Conservation (phyloP, 2,797 vertebrate species). For the Chloroceryle inda region DNA sequence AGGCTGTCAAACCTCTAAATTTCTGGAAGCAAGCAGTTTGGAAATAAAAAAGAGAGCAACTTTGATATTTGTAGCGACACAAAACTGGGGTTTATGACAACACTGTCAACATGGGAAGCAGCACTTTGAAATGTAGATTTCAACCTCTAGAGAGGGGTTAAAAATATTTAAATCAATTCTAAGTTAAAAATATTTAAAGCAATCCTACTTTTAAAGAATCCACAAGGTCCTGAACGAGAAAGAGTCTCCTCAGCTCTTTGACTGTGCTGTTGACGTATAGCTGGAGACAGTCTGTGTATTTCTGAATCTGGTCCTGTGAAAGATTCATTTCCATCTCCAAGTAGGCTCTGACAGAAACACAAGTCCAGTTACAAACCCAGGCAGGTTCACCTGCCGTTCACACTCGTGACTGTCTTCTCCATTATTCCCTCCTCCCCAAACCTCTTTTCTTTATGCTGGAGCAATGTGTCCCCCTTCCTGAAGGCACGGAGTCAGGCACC, state of each 20-base stretch:
- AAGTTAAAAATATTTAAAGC: constrained; percentile 66
- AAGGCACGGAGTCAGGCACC: not conserved
- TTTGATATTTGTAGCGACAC: not conserved
- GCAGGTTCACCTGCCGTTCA: not conserved
- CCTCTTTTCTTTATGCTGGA: not conserved
- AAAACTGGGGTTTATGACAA: not conserved
- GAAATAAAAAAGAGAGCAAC: not conserved
- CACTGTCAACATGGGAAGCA: not conserved
- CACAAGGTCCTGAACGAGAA: constrained; percentile 97
- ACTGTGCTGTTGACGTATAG: constrained; percentile 94
- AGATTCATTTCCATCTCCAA: constrained; percentile 96
- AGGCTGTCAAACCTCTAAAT: not conserved
- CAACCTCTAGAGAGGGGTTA: not conserved
- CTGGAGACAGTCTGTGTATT: constrained; percentile 96
- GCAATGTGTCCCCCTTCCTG: not conserved
- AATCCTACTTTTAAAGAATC: constrained; percentile 95
- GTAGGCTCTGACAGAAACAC: constrained; percentile 87
- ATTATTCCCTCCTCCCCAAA: not conserved
- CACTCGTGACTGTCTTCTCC: fast-evolving
- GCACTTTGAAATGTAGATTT: not conserved
- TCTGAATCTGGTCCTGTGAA: constrained; percentile 97
- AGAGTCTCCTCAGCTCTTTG: constrained; percentile 95
- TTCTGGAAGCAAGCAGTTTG: not conserved
- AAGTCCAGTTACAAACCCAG: not conserved
- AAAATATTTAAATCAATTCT: constrained; percentile 52